These are phyloP conservation scores for Lophotriccus pileatus DNA, from an alignment of 2,797 vertebrate species.

Conservation along the genomic window DNA sequence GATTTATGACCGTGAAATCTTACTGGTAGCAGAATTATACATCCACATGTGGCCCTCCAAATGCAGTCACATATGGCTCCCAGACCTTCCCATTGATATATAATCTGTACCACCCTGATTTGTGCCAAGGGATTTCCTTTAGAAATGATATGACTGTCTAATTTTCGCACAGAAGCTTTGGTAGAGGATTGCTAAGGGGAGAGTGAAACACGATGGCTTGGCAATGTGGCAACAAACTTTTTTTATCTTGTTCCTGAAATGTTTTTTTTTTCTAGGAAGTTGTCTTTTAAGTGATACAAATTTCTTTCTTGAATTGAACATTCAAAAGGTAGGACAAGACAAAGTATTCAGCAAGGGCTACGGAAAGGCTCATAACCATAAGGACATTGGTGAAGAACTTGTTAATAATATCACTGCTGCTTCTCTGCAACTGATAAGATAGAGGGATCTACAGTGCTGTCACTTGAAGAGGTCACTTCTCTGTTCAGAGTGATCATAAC, in stretches of 20 bases:
- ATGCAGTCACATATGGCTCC: background rate
- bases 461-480: background rate
- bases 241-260: background rate
- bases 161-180: background rate
- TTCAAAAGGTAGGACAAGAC: background rate
- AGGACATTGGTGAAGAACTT: background rate
- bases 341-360: background rate
- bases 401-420: background rate
- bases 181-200: background rate
- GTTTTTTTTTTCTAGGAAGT: background rate
- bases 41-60: background rate
- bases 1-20: background rate
- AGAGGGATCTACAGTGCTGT: background rate
- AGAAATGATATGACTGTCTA: background rate
- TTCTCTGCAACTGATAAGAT: background rate
- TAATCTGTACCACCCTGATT: background rate
- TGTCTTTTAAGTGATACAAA: background rate
- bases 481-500: background rate
- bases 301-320: background rate
- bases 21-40: background rate
- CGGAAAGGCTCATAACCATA: background rate
- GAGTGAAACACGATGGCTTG: background rate
- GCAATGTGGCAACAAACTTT: background rate
- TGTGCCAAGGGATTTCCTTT: background rate
- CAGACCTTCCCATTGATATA: background rate